Evolutionary conservation across 1,140 invertebrate genomes (phyloP).

Genomic region (Lineus longissimus): DNA sequence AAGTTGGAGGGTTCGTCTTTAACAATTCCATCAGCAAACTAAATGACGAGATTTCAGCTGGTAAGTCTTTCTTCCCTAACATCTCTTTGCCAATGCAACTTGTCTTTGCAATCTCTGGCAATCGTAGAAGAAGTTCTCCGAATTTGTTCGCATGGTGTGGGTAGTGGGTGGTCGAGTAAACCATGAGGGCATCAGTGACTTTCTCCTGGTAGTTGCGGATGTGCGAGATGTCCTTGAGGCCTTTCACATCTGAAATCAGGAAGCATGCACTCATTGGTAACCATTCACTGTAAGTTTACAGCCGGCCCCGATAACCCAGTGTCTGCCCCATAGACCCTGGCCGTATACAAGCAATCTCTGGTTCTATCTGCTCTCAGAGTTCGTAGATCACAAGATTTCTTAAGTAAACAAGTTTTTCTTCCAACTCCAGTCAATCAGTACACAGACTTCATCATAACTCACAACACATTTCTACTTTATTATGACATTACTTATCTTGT

Average conservation of each 20-base stretch:
- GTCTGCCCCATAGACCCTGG: neutral
- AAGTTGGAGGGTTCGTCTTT: constrained; percentile 51
- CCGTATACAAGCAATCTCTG: no score
- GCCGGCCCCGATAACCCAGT: neutral
- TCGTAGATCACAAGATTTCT: no score
- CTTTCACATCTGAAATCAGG: constrained; percentile 71
- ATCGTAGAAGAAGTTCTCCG: constrained; percentile 84
- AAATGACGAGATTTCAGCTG: constrained; percentile 78
- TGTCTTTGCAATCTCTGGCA: constrained; percentile 89
- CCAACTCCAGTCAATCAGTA: no score
- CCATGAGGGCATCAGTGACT: constrained; percentile 84
- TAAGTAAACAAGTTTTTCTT: no score
- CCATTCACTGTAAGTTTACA: neutral
- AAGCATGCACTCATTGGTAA: neutral
- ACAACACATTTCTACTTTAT: no score
- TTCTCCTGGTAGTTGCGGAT: constrained; percentile 90
- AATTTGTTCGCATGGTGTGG: constrained; percentile 90
- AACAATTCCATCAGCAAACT: constrained; percentile 92
- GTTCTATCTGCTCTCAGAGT: no score
- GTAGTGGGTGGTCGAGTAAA: constrained; percentile 87
- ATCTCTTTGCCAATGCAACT: constrained; percentile 88
- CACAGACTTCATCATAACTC: no score
- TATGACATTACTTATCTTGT: no score
- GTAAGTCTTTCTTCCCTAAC: constrained; percentile 55
- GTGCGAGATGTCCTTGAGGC: constrained; percentile 84